Evolutionary conservation across 2,797 vertebrate species (phyloP), one percentile per base, ranked within the genome.

Genomic region (Peromyscus attwateri): DNA sequence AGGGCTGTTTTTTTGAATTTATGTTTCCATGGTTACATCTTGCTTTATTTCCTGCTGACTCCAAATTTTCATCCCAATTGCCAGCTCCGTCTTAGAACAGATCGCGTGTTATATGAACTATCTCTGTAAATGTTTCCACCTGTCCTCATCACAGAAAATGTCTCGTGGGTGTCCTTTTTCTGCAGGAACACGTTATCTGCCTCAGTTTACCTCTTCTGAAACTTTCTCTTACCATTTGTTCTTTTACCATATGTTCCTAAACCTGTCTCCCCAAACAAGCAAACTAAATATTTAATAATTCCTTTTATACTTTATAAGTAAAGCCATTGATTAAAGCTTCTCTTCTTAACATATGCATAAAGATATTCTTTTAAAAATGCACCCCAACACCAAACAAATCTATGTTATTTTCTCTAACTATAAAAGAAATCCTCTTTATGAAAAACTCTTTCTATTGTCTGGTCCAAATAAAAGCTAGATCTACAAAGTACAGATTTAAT

Each of bases 221-320:
- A 34, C 0, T 16, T 88, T 89, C 10, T 40, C 9, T 57, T 71
- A 68, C 34, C 5, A 77, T 64, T 92, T 66, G 0, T 49, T 49
- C 49, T 49, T 23, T 73, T 70, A 23, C 16, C 12, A 77, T 55
- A 89, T 75, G 0, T 49, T 68, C 46, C 23, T 16, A 92, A 87
- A 81, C 40, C 2, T 46, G 10, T 91, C 40, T 23, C 21, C 21
- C 21, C 17, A 92, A 62, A 52, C 1, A 52, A 37, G 19, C 6
- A 82, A 43, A 95, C 62, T 81, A 25, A 46, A 66, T 77, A 70
- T 75, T 80, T 46, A 73, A 31, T 93, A 64, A 71, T 71, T 60
- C 3, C 29, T 92, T 92, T 85, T 34, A 57, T 57, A 60, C 5
- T 71, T 64, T 87, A 66, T 34, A 68, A 70, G n/a, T 84, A 23